These are phyloP conservation scores for Crossocerus cetratus DNA, from an alignment of 2,888 invertebrate species.

Conservation along the genomic window DNA sequence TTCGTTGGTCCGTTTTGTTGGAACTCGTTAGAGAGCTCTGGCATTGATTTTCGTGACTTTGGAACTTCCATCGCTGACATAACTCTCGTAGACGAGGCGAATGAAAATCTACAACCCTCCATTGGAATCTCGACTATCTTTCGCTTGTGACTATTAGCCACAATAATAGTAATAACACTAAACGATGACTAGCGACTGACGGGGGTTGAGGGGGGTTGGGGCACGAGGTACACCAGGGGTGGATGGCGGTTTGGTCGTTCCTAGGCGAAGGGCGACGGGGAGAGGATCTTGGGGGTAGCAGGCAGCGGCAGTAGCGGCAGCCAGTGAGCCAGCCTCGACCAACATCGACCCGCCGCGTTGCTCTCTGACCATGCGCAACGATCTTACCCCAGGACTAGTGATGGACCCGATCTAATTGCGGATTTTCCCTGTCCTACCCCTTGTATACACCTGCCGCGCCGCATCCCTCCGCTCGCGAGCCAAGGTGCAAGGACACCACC, in stretches of 20 bases:
- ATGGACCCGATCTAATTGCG: conserved; percentile 69
- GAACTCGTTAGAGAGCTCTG: no score
- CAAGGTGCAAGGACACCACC: background rate
- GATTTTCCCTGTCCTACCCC: conserved; percentile 49
- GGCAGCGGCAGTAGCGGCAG: conserved; percentile 65
- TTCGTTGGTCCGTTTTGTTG: no score
- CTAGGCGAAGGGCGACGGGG: conserved; percentile 39
- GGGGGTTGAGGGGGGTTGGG: no score
- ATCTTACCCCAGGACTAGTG: conserved; percentile 68
- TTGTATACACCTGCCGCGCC: conserved; percentile 11
- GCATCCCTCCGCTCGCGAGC: background rate
- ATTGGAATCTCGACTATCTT: no score
- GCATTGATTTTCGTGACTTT: no score
- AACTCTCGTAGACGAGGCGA: no score
- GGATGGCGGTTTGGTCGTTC: conserved; percentile 20
- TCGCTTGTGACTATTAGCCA: no score
- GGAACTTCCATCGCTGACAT: no score
- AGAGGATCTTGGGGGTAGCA: conserved; percentile 57
- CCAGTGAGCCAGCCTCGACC: conserved; percentile 74
- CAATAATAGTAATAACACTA: no score
- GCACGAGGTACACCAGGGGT: background rate
- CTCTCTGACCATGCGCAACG: conserved; percentile 65
- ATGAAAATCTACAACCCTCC: no score
- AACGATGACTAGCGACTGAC: background rate
- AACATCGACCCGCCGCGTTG: conserved; percentile 74